Base-by-base conservation (phyloP, 2,113 vertebrate species). In the Prochilodus magdalenae region DNA sequence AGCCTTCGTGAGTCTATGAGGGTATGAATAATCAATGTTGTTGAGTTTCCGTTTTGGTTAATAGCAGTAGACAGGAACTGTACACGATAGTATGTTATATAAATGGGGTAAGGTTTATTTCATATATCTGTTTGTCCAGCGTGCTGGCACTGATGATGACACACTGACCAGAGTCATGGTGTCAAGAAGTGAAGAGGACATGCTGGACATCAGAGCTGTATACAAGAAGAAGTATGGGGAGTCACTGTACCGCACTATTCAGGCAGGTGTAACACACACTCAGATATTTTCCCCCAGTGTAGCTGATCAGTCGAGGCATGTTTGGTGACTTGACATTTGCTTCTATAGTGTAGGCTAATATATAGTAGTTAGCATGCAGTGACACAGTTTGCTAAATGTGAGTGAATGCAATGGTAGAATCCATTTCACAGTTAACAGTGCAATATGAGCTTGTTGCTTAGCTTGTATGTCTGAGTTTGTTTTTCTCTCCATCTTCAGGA, bases 91-190 rank as follows among this genome's bases (percentile, higher is more conserved):
- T 13, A 1, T 51, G 49, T 51, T 51, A 51, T 51, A 16, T 51
- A 51, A 51, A 51, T 18, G 2, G 49, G 29, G 6, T 20, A 29
- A 44, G 11, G 14, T 16, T 40, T 1, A 40, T 16, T 47, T 26
- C n/a, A 26, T 29, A 27, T 72, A 33, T 12, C 47, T 81, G 47
- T 49, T 53, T 55, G n/a, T 71, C 5, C 10, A 99, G 97, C 95
- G 97, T 27, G 96, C 96, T 5, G 97, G 97, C 53, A 99, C 98
- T 0, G 96, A 99, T 78, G 97, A 99, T n/a, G 90, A 93, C 11
- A 95, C 96, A 36, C 89, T 98, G 89, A 97, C 96, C 89, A 94
- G 96, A 89, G 90, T 97, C 26, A 91, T 99, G 93, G 96, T 98
- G 85, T 97, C 97, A 12, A 95, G 98, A 88, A 98, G 97, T 29